Conservation (phyloP, 2,888 invertebrate species). For the Nasonia oneida region DNA sequence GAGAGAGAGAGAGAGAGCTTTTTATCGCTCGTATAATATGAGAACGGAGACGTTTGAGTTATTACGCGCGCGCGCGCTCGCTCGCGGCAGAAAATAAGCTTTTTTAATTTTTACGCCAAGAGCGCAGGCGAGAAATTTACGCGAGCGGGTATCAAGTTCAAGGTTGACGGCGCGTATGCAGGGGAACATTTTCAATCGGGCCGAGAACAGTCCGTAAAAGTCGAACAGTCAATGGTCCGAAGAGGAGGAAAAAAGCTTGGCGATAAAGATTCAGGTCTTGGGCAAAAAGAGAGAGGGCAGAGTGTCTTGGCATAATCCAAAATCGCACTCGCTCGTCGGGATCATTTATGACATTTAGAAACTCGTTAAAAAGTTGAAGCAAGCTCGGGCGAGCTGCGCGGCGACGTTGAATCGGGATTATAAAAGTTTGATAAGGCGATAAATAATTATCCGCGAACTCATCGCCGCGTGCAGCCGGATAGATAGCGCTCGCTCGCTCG, state of each 20-base stretch:
- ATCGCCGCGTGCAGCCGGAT: conserved; percentile 50
- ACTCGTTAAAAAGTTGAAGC: conserved; percentile 76
- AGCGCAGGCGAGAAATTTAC: not conserved
- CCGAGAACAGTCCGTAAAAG: conserved; percentile 29
- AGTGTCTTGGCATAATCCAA: conserved; percentile 48
- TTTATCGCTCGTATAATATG: conserved; percentile 59
- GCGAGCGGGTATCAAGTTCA: not conserved
- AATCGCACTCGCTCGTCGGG: conserved; percentile 63
- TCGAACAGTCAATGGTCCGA: conserved; percentile 3
- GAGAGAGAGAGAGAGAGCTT: conserved; percentile 36
- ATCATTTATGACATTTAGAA: conserved; percentile 78
- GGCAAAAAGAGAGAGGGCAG: no score
- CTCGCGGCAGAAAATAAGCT: not conserved
- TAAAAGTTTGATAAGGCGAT: conserved; percentile 78
- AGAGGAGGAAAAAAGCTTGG: not conserved
- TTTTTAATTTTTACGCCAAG: conserved; percentile 40
- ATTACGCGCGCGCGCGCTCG: conserved; percentile 35
- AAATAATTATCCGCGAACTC: conserved; percentile 75
- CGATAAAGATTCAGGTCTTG: conserved; percentile 44
- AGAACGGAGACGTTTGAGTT: conserved; percentile 57
- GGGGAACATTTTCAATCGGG: not conserved
- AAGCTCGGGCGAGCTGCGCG: conserved; percentile 50
- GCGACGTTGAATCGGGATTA: conserved; percentile 70
- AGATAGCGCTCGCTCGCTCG: conserved; percentile 31
- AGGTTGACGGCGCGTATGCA: not conserved